phyloP scores from a whole-genome alignment of 2,797 vertebrate genomes.

The Acanthis flammea region DNA sequence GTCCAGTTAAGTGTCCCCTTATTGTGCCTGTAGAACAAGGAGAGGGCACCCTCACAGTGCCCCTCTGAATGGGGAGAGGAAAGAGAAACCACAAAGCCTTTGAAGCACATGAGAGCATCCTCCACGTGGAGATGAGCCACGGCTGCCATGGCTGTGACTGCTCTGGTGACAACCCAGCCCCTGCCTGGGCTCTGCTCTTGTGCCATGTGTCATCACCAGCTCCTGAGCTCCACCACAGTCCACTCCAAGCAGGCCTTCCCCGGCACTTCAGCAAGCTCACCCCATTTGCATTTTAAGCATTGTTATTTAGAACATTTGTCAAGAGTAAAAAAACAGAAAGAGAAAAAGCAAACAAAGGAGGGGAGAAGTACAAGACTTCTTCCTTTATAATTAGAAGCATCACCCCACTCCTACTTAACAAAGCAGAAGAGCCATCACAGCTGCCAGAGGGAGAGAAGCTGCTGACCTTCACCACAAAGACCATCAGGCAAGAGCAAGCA shows the following conservation, averaged over 20 bases:
- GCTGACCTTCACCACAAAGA: background rate
- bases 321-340: background rate
- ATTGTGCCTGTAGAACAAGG: background rate
- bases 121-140: background rate
- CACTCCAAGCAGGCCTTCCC: background rate
- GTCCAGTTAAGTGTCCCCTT: background rate
- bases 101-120: background rate
- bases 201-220: constrained; percentile 26
- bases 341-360: background rate
- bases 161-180: background rate
- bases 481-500: background rate
- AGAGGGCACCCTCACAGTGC: background rate
- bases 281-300: background rate
- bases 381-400: constrained; percentile 37
- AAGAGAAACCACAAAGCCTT: background rate
- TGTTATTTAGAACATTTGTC: background rate
- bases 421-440: background rate
- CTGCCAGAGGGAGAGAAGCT: background rate
- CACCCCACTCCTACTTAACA: background rate
- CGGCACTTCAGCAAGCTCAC: background rate
- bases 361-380: background rate
- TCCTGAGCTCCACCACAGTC: background rate
- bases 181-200: background rate
- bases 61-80: background rate
- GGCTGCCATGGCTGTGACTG: background rate